Base-by-base conservation (phyloP, 2,888 invertebrate species). In the Microplitis deprimator region DNA sequence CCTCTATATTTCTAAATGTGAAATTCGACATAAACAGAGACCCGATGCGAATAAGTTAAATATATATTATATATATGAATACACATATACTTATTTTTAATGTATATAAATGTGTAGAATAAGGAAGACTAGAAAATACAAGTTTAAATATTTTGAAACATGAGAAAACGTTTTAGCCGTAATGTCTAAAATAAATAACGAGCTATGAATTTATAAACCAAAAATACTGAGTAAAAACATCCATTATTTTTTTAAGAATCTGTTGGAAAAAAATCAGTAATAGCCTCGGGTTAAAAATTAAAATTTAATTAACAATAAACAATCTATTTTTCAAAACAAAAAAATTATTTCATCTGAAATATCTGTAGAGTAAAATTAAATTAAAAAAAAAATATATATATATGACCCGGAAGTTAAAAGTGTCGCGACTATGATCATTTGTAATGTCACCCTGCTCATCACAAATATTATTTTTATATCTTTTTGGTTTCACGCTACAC, bases 341-440 rank as follows among this genome's bases (percentile, higher is more conserved):
- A 29, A 4, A 29, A 29, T 29, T 29, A 29, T 29, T 29, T 29
- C 29, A 29, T 29, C 29, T 29, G 3, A 29, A 29, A 29, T 29
- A 29, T 29, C 29, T 29, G 29, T 29, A 29, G 29, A 29, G 29
- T 29, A 29, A 29, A 29, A 29, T 29, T 29, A 29, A 29, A 4
- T 29, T 4, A 3, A 29, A 29, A 29, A 29, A 29, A 29, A 29
- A 29, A 29, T n/a, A 29, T 1, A 29, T 20, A 20, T 20, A 20
- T 29, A 29, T 29, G 29, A 29, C 29, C 29, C 29, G 77, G 77
- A 80, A 79, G 77, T 76, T 77, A 73, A 65, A 68, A 78, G 82
- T 82, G 83, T 82, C 82, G 82, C 81, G 82, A 83, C 79, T 13
- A 50, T 50, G 0, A 81, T 85, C 85, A 85, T 85, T 85, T 84